A percentile compares a stretch with the other conserved stretches of the same genome.
These are phyloP conservation scores for Sclerodermus sp. DNA, from an alignment of 2,888 invertebrate genomes.

Conservation along the genomic window DNA sequence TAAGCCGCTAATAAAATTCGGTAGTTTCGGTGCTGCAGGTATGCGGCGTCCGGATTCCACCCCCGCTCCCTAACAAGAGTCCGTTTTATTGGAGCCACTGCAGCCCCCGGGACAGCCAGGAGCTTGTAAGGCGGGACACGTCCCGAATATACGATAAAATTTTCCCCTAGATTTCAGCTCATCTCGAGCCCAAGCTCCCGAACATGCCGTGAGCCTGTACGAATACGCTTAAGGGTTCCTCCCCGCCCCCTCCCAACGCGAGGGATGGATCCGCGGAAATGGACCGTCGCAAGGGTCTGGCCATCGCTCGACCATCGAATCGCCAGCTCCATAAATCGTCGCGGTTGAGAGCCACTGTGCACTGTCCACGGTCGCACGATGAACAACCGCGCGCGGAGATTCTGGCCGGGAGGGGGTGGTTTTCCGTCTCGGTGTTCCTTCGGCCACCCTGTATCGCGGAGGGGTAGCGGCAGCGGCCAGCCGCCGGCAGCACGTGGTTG, in stretches of 20 bases:
- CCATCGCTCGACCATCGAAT: no score
- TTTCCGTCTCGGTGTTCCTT: not conserved
- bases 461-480: no score
- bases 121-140: conserved; percentile 49
- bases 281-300: no score
- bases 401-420: no score
- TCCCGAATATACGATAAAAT: conserved; percentile 54
- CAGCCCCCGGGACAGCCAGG: not conserved
- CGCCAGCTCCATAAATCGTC: no score
- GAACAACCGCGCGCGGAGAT: no score
- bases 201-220: not conserved
- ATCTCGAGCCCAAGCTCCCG: conserved; percentile 10
- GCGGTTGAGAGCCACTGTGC: no score
- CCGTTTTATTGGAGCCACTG: not conserved
- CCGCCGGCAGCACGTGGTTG: no score
- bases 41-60: not conserved
- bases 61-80: not conserved
- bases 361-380: no score
- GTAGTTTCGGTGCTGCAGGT: not conserved
- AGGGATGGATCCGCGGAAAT: no score
- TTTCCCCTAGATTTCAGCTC: conserved; percentile 45
- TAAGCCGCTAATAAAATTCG: conserved; percentile 36
- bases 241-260: no score
- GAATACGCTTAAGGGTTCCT: not conserved
- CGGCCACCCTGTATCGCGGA: not conserved